phyloP scores from a whole-genome alignment of 2,888 invertebrate species.

The Netelia inedita region DNA sequence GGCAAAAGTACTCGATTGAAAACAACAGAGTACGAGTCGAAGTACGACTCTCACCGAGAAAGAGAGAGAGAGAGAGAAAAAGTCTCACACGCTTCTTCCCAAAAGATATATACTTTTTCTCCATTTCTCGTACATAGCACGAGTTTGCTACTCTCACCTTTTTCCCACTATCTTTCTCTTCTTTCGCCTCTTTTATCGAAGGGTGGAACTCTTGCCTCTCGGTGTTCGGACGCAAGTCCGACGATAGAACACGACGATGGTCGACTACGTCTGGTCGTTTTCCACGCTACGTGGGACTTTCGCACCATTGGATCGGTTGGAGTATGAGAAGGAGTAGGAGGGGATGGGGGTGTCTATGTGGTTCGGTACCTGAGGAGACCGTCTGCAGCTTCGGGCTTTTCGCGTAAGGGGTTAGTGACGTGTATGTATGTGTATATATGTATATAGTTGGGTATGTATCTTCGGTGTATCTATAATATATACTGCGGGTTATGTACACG shows the following conservation, averaged over 20 bases:
- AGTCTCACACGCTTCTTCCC: constrained; percentile 45
- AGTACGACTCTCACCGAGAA: constrained; percentile 41
- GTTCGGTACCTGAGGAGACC: constrained; percentile 32
- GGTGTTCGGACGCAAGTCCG: constrained; percentile 14
- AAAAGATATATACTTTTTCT: constrained; percentile 54
- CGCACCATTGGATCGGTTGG: constrained; percentile 50
- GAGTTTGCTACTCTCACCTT: constrained; percentile 28
- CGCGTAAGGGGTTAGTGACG: constrained; percentile 1
- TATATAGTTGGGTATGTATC: constrained; percentile 4
- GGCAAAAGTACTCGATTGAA: constrained; percentile 44
- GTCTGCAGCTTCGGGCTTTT: constrained; percentile 14
- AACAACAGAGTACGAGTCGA: constrained; percentile 33
- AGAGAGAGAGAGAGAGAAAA: background rate
- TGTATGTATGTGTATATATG: background rate
- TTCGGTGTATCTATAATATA: background rate
- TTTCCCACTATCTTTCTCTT: constrained; percentile 31
- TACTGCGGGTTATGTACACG: background rate
- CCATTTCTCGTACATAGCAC: constrained; percentile 11
- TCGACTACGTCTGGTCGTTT: constrained; percentile 60
- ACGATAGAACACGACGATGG: constrained; percentile 42
- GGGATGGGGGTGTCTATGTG: constrained; percentile 8
- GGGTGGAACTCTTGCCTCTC: constrained; percentile 47
- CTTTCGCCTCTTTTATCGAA: constrained; percentile 41
- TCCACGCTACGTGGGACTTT: constrained; percentile 61
- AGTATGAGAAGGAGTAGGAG: constrained; percentile 15